A percentile compares a stretch with the other conserved stretches of the same genome.
Conservation (phyloP, 92 coral and sea anemone species). For the Zoanthus solanderi region DNA sequence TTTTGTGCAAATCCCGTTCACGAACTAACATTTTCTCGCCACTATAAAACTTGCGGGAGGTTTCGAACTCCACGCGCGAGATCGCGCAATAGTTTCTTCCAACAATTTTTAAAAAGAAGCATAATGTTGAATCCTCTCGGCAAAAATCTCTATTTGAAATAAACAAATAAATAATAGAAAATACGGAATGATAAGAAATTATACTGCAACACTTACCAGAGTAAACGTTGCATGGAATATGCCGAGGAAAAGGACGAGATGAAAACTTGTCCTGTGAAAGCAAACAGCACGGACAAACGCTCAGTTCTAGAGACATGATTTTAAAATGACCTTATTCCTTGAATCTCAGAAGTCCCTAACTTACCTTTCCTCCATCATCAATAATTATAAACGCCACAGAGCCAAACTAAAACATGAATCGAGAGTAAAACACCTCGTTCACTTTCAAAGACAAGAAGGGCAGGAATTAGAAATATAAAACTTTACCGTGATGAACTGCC, state of each 20-base stretch:
- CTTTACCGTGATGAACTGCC: conserved; percentile 27
- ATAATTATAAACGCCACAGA: conserved; percentile 52
- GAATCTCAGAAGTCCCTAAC: conserved; percentile 22
- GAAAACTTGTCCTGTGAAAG: conserved; percentile 73
- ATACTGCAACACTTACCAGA: conserved; percentile 62
- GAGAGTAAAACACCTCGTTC: conserved; percentile 11
- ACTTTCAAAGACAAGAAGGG: conserved; percentile 32
- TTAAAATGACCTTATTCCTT: not conserved
- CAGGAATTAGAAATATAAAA: conserved; percentile 15
- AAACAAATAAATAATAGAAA: not conserved
- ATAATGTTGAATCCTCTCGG: not conserved
- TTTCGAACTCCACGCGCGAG: conserved; percentile 20
- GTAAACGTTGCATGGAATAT: conserved; percentile 55
- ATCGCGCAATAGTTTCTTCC: not conserved
- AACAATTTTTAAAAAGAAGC: not conserved
- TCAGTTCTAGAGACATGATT: not conserved
- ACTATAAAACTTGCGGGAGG: conserved; percentile 16
- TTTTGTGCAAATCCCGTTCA: not conserved
- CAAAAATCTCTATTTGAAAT: conserved; percentile 1
- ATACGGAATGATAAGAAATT: not conserved
- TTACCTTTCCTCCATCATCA: conserved; percentile 81
- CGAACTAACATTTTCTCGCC: not conserved
- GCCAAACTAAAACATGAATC: conserved; percentile 30
- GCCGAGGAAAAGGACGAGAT: conserved; percentile 73
- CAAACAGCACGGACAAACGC: conserved; percentile 8